Percentiles rank a stretch among this genome's conserved stretches.
These are phyloP conservation scores for Portunus trituberculatus DNA, from an alignment of 1,140 invertebrate genomes.

Conservation along the genomic window DNA sequence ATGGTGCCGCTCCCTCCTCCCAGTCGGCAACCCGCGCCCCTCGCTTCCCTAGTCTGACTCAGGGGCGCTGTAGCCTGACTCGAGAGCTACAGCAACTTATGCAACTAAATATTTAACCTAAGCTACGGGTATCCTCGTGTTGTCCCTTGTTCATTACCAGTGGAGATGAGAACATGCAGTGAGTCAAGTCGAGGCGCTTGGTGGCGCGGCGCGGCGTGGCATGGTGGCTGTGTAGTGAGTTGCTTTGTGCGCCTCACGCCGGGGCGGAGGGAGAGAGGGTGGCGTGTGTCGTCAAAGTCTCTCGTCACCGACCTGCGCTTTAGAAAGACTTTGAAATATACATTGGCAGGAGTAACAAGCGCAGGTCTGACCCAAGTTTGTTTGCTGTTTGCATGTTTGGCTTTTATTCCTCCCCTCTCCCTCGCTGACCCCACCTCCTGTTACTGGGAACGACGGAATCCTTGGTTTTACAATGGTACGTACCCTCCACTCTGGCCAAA, in stretches of 20 bases:
- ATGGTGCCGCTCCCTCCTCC: slow-evolving; percentile 6
- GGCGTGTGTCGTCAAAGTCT: background rate
- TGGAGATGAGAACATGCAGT: slow-evolving; percentile 68
- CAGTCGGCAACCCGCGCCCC: background rate
- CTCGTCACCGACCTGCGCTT: slow-evolving; percentile 57
- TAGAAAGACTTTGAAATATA: slow-evolving; percentile 60
- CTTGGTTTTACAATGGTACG: background rate
- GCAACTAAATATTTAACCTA: slow-evolving; percentile 67
- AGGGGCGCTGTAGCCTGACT: slow-evolving; percentile 51
- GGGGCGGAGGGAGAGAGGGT: slow-evolving; percentile 1
- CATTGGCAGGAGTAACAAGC: slow-evolving; percentile 71
- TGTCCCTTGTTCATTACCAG: slow-evolving; percentile 55
- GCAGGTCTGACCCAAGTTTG: slow-evolving; percentile 45
- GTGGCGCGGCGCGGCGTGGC: no score
- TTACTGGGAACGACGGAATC: slow-evolving; percentile 8
- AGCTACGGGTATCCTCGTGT: slow-evolving; percentile 62
- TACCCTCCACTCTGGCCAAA: background rate
- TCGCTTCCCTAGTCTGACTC: slow-evolving; percentile 54
- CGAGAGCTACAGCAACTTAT: slow-evolving; percentile 72
- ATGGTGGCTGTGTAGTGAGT: background rate
- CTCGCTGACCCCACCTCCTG: background rate
- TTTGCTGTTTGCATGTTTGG: slow-evolving; percentile 8
- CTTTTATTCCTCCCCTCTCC: background rate
- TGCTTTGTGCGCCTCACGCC: slow-evolving; percentile 56
- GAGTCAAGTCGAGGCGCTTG: background rate